phyloP scores from a whole-genome alignment of 2,797 vertebrate genomes.

The Schizopygopsis malacanthus region DNA sequence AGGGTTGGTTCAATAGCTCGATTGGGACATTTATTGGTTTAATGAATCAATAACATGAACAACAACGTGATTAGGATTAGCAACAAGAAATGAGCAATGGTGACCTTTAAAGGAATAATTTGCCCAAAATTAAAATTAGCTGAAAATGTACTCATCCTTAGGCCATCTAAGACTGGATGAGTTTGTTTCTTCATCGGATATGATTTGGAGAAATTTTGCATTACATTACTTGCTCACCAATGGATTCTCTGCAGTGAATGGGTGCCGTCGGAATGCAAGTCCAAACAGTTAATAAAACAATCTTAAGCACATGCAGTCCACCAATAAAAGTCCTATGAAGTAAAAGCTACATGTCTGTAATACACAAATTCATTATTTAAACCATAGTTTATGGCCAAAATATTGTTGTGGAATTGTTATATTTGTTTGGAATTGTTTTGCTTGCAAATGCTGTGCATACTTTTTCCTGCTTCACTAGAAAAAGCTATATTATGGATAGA shows the following conservation, averaged over 20 bases:
- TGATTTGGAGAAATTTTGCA: not conserved
- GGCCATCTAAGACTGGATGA: not conserved
- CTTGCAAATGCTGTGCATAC: not conserved
- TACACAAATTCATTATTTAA: not conserved
- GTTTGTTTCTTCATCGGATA: not conserved
- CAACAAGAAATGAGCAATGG: not conserved
- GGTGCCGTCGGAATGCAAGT: not conserved
- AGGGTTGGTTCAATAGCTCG: constrained; percentile 1
- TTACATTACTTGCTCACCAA: not conserved
- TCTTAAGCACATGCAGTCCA: not conserved
- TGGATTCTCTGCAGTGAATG: not conserved
- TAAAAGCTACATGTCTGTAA: not conserved
- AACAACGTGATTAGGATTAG: constrained; percentile 1
- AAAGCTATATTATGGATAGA: not conserved
- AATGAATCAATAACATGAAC: constrained; percentile 8
- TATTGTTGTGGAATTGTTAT: no score
- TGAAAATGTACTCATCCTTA: not conserved
- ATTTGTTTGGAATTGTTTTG: not conserved
- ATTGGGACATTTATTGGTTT: not conserved
- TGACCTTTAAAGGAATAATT: constrained; percentile 19
- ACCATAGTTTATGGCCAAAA: not conserved
- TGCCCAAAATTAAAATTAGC: not conserved
- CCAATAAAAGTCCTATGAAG: not conserved
- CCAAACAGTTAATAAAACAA: not conserved
- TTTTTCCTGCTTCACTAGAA: not conserved